These are phyloP conservation scores for Drosophila rubida DNA, from an alignment of 2,888 invertebrate species.

Conservation along the genomic window DNA sequence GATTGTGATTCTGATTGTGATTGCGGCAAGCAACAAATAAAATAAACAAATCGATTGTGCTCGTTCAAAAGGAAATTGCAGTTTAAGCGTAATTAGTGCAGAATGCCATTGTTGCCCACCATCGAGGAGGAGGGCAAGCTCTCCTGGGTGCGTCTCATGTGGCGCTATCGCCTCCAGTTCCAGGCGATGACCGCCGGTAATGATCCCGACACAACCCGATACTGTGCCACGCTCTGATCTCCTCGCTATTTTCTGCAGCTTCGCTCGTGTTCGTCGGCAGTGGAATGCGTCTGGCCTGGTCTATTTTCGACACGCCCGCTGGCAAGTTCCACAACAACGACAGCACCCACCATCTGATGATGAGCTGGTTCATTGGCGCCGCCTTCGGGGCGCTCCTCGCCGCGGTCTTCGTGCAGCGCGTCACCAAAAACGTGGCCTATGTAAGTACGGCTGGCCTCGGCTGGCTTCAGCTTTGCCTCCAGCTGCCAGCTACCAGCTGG, in stretches of 20 bases:
- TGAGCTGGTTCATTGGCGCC: conserved; percentile 82
- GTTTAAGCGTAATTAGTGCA: conserved; percentile 14
- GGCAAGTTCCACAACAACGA: conserved; percentile 59
- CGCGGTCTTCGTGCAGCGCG: conserved; percentile 74
- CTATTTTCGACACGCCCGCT: conserved; percentile 75
- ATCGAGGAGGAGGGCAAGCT: conserved; percentile 74
- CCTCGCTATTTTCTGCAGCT: conserved; percentile 53
- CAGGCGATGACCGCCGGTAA: conserved; percentile 79
- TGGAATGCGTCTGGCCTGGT: conserved; percentile 80
- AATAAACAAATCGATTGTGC: conserved; percentile 29
- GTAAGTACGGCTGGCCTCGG: conserved; percentile 65
- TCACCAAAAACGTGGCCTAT: conserved; percentile 79
- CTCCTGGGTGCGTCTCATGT: conserved; percentile 70
- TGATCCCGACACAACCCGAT: background rate
- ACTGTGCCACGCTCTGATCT: background rate
- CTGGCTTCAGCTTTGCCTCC: background rate
- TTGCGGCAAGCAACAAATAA: conserved; percentile 23
- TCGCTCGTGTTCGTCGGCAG: conserved; percentile 76
- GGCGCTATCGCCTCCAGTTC: conserved; percentile 78
- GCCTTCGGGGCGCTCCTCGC: conserved; percentile 76
- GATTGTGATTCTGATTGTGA: conserved; percentile 2
- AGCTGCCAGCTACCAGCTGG: background rate
- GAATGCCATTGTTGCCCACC: conserved; percentile 71
- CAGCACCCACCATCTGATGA: conserved; percentile 70
- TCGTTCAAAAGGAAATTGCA: conserved; percentile 11